A percentile compares a stretch with the other conserved stretches of the same genome.
These are phyloP conservation scores for Acanthosepion esculentum DNA, from an alignment of 2,888 invertebrate species.

Conservation along the genomic window DNA sequence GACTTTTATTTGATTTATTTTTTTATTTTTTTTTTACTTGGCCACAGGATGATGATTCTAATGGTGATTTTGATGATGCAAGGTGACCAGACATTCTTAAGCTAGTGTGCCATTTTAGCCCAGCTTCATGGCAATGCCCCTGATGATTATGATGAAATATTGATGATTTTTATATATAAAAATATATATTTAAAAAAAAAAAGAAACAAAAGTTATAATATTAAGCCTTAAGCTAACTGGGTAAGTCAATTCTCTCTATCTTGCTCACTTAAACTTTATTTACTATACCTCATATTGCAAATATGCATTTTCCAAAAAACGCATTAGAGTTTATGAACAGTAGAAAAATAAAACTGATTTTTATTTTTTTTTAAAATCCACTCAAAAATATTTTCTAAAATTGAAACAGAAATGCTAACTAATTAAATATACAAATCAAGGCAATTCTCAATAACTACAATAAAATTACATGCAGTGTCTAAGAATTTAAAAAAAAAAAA, in stretches of 20 bases:
- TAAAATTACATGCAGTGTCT: neutral
- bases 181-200: neutral
- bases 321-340: too few species aligned
- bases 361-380: too few species aligned
- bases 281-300: neutral
- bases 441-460: neutral
- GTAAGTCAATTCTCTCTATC: neutral
- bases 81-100: conserved; percentile 2
- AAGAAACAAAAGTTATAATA: neutral
- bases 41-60: neutral
- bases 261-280: neutral
- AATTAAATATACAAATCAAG: neutral
- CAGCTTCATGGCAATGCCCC: neutral
- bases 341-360: too few species aligned
- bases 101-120: neutral
- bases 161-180: neutral
- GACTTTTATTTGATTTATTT: neutral
- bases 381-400: neutral
- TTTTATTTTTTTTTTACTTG: neutral
- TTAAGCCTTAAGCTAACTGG: neutral
- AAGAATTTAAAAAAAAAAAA: neutral
- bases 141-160: too few species aligned
- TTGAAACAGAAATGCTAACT: neutral
- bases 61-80: neutral
- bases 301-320: too few species aligned